These are phyloP conservation scores for Iphiclides podalirius DNA, from an alignment of 2,888 invertebrate species.

Conservation along the genomic window DNA sequence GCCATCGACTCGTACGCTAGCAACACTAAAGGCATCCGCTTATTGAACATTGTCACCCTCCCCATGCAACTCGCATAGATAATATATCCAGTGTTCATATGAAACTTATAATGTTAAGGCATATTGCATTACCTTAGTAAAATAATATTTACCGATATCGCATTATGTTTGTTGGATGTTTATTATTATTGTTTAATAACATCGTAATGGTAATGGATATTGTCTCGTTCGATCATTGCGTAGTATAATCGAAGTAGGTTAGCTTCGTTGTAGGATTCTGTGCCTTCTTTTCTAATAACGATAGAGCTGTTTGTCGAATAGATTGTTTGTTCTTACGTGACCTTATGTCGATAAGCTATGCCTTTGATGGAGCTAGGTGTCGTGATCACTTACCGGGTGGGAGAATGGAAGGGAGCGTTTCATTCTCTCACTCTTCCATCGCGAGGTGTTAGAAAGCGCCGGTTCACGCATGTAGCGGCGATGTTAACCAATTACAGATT, in stretches of 20 bases:
- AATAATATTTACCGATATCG: neutral
- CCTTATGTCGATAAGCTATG: slow-evolving; percentile 16
- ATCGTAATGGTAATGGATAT: neutral
- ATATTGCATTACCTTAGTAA: neutral
- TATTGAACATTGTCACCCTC: slow-evolving; percentile 8
- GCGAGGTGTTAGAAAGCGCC: slow-evolving; percentile 14
- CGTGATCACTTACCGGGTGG: neutral
- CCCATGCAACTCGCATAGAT: neutral
- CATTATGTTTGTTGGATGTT: too few relatives aligned
- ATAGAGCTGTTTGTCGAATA: slow-evolving; percentile 3
- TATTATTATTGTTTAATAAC: neutral
- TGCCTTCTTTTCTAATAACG: slow-evolving; percentile 14
- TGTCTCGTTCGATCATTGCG: slow-evolving; percentile 6
- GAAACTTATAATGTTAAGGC: neutral
- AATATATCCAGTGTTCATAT: neutral
- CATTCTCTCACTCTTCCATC: neutral
- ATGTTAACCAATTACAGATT: slow-evolving; percentile 12
- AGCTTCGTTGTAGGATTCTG: slow-evolving; percentile 15
- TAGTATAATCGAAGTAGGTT: slow-evolving; percentile 9
- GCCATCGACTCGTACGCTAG: neutral
- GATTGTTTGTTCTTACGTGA: slow-evolving; percentile 5
- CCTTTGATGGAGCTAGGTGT: neutral
- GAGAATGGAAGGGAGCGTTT: neutral
- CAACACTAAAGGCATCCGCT: slow-evolving; percentile 14
- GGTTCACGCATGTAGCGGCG: slow-evolving; percentile 13